Conservation (phyloP, 2,113 vertebrate genomes). For the Lophura nycthemera region DNA sequence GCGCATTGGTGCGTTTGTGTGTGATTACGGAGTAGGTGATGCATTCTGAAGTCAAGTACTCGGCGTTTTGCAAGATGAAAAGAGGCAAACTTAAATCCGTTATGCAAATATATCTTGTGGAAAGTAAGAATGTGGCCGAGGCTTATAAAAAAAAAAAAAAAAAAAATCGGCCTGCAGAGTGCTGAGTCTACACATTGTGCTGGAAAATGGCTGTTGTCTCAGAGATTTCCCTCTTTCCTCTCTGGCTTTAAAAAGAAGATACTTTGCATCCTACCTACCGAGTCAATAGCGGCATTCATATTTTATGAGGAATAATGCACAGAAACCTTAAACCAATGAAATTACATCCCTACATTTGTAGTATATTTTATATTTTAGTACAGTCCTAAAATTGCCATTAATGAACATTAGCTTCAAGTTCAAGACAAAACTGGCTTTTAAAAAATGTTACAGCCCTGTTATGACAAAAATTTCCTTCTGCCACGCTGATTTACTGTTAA, state of each 20-base stretch:
- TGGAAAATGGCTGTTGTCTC: constrained; percentile 55
- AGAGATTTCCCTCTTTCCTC: constrained; percentile 50
- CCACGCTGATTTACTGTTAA: constrained; percentile 48
- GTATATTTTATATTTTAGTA: constrained; percentile 53
- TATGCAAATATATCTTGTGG: constrained; percentile 8
- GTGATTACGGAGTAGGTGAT: neutral
- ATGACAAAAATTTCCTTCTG: constrained; percentile 32
- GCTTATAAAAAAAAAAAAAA: constrained; percentile 21
- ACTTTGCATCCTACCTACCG: constrained; percentile 64
- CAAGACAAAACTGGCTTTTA: constrained; percentile 45
- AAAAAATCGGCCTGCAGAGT: neutral
- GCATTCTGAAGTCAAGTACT: constrained; percentile 3
- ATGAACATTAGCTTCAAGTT: constrained; percentile 52
- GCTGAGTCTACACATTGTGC: constrained; percentile 25
- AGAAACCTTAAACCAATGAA: constrained; percentile 79
- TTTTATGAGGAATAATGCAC: constrained; percentile 80
- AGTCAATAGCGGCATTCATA: constrained; percentile 77
- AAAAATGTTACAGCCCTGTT: constrained; percentile 26
- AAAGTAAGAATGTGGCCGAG: constrained; percentile 31
- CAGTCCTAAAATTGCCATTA: constrained; percentile 58
- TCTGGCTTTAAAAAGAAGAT: constrained; percentile 64
- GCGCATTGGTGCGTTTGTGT: neutral
- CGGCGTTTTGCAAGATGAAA: constrained; percentile 30
- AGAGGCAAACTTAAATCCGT: constrained; percentile 30
- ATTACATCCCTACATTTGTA: constrained; percentile 64